Evolutionary conservation across 2,797 vertebrate species (phyloP).

Genomic region (Acanthurus lineatus): DNA sequence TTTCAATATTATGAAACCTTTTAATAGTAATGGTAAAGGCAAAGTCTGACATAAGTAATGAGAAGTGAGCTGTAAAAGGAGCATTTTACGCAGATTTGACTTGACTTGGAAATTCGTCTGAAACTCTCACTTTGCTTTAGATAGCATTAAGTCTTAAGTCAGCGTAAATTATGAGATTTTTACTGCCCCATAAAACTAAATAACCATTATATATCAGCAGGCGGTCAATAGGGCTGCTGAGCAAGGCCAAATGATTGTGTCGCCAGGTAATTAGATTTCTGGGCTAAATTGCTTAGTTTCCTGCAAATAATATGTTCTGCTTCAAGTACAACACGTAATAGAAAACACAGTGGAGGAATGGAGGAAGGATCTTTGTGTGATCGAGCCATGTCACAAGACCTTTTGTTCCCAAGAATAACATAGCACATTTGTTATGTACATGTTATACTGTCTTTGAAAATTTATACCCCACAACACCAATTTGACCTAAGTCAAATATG

Average conservation of each 20-base stretch:
- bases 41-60: slow-evolving; percentile 29
- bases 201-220: slow-evolving; percentile 65
- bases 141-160: slow-evolving; percentile 56
- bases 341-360: background rate
- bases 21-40: background rate
- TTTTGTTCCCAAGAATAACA: background rate
- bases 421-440: background rate
- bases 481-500: slow-evolving; percentile 8
- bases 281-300: slow-evolving; percentile 38
- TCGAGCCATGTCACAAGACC: background rate
- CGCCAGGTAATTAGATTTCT: slow-evolving; percentile 55
- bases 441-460: background rate
- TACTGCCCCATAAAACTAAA: slow-evolving; percentile 69
- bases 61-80: slow-evolving; percentile 42
- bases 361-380: slow-evolving; percentile 2
- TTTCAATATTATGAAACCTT: slow-evolving; percentile 20
- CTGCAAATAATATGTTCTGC: slow-evolving; percentile 40
- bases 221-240: slow-evolving; percentile 58
- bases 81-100: slow-evolving; percentile 52
- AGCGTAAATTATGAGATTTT: slow-evolving; percentile 65
- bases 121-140: slow-evolving; percentile 57
- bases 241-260: slow-evolving; percentile 42
- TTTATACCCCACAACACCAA: background rate
- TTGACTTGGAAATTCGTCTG: slow-evolving; percentile 61
- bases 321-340: slow-evolving; percentile 6